Evolutionary conservation across 2,888 invertebrate genomes (phyloP), one percentile per base, ranked within the genome.

Genomic region (Erebia aethiops): DNA sequence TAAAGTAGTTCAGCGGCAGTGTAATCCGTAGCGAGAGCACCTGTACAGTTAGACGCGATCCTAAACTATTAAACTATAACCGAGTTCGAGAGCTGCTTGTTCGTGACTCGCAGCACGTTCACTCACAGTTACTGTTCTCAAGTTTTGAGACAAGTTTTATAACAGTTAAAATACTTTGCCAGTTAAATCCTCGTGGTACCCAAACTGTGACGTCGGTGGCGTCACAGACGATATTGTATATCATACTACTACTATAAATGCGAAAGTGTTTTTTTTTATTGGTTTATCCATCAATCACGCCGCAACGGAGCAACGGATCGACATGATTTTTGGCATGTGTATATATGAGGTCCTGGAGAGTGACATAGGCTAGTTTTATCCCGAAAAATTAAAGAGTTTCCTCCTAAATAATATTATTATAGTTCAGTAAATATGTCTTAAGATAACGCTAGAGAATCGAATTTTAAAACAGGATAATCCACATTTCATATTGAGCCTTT

Each of bases 1-100:
- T 67, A 49, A 67, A 18, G 46, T 26, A 26, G 66, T 66, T 66
- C 16, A 66, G 57, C 43, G 9, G 10, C 52, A 1, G 43, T 21
- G 66, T 57, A 66, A 66, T 58, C 66, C 46, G 57, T n/a, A 58
- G 46, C n/a, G 67, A 26, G 57, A 57, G 49, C 67, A 67, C 67
- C 58, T 58, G 67, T 49, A 57, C n/a, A 16, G 49, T 46, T 56
- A 58, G 66, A 67, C 2, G n/a, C 57, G 58, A 67, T 67, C 67
- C 57, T 67, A 67, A 67, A 67, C 67, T 67, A 58, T 67, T 67
- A 67, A 67, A 67, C 67, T 67, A 67, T 67, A 67, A 58, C 57
- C 46, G 49, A 67, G 57, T 67, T 67, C 11, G 49, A 18, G 49
- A 43, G 54, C 13, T 57, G 14, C 18, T 14, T 16, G 66, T 57